phyloP scores from a whole-genome alignment of 2,113 vertebrate genomes.

The Mus musculus region GRCm39 chr11:91722501-91723000 shows the following conservation, averaged over 20 bases:
- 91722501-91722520: conserved; percentile 50
- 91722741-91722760: background rate
- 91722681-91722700: conserved; percentile 45
- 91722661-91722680: conserved; percentile 73
- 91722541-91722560: conserved; percentile 62
- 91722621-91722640: conserved; percentile 64
- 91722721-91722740: conserved; percentile 51
- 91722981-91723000: background rate
- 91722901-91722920: background rate
- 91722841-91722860: conserved; percentile 11
- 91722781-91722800: background rate
- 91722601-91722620: conserved; percentile 81
- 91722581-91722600: conserved; percentile 59
- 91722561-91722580: conserved; percentile 63
- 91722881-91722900: background rate
- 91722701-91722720: conserved; percentile 71
- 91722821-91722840: background rate
- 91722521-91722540: conserved; percentile 29
- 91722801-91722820: background rate
- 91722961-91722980: background rate
- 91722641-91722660: conserved; percentile 67
- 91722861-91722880: background rate
- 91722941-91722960: background rate
- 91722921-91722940: background rate
- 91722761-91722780: conserved; percentile 54